Percentiles rank a stretch among this genome's conserved stretches.
These are phyloP conservation scores for Epirrita christyi DNA, from an alignment of 2,888 invertebrate genomes.

Conservation along the genomic window DNA sequence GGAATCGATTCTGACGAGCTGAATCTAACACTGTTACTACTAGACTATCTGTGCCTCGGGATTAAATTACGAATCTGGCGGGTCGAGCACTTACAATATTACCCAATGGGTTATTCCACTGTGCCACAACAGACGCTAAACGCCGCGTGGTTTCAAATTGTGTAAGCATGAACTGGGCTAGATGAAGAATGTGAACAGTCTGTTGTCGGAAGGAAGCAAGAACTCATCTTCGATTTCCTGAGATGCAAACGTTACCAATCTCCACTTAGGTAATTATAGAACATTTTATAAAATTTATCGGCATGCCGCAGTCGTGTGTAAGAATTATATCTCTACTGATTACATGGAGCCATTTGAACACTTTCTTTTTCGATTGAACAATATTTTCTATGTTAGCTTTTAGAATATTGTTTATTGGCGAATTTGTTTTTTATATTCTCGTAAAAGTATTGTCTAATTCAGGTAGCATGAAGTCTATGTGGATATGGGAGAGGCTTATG, in stretches of 20 bases:
- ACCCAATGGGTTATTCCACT: slow-evolving; percentile 44
- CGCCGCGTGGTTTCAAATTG: background rate
- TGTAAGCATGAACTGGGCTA: background rate
- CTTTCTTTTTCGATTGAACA: too few relatives aligned
- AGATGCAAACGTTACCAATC: too few relatives aligned
- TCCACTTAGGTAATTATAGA: too few relatives aligned
- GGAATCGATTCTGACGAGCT: slow-evolving; percentile 2
- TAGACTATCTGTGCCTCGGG: background rate
- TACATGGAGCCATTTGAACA: background rate
- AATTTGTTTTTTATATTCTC: background rate
- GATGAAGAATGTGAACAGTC: too few relatives aligned
- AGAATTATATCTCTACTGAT: slow-evolving; percentile 1
- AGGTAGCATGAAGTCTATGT: too few relatives aligned
- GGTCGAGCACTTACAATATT: slow-evolving; percentile 52
- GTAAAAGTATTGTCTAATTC: too few relatives aligned
- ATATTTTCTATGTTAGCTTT: background rate
- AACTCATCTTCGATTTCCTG: too few relatives aligned
- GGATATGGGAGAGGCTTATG: too few relatives aligned
- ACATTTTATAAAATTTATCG: too few relatives aligned
- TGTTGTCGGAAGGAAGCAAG: too few relatives aligned
- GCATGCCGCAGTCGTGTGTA: slow-evolving; percentile 4
- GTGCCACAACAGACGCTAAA: background rate
- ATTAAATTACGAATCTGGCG: background rate
- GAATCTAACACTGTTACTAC: background rate
- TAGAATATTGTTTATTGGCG: background rate